Percentiles rank a stretch among this genome's conserved stretches.
phyloP scores from a whole-genome alignment of 2,113 vertebrate genomes.

The Muntiacus muntjak region DNA sequence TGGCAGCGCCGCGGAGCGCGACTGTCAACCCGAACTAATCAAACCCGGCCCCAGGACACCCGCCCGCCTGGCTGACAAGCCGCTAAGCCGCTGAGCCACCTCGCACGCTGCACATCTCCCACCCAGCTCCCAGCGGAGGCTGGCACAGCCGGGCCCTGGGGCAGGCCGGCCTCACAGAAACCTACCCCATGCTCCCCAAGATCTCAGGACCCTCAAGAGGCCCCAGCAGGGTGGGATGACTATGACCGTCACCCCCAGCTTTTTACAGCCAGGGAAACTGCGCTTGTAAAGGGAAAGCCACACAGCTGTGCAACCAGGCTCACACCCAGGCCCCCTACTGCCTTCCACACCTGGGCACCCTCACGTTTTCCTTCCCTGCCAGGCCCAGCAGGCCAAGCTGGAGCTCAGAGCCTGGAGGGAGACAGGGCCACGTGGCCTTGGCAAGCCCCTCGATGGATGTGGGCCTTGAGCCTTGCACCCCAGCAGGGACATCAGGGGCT shows the following conservation, averaged over 20 bases:
- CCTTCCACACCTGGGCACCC: neutral
- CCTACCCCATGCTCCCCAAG: neutral
- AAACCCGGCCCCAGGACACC: slow-evolving; percentile 71
- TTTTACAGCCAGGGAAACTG: neutral
- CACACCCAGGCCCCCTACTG: neutral
- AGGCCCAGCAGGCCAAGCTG: neutral
- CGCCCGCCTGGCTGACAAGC: slow-evolving; percentile 61
- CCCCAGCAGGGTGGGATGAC: fast-evolving
- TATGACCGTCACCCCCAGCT: neutral
- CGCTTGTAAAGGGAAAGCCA: neutral
- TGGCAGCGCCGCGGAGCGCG: slow-evolving; percentile 64
- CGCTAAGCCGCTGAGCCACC: slow-evolving; percentile 5
- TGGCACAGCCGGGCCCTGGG: fast-evolving
- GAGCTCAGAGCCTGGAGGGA: too few relatives aligned
- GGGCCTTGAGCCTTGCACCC: neutral
- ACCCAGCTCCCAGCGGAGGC: neutral
- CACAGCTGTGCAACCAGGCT: neutral
- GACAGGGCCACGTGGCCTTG: neutral
- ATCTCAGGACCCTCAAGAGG: neutral
- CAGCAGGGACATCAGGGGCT: neutral
- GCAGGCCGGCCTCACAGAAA: neutral
- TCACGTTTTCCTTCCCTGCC: neutral
- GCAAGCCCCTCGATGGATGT: neutral
- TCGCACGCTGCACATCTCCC: neutral
- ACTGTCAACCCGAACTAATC: slow-evolving; percentile 78